These are phyloP conservation scores for Cephus pygmeus DNA, from an alignment of 2,888 invertebrate genomes.

Conservation along the genomic window DNA sequence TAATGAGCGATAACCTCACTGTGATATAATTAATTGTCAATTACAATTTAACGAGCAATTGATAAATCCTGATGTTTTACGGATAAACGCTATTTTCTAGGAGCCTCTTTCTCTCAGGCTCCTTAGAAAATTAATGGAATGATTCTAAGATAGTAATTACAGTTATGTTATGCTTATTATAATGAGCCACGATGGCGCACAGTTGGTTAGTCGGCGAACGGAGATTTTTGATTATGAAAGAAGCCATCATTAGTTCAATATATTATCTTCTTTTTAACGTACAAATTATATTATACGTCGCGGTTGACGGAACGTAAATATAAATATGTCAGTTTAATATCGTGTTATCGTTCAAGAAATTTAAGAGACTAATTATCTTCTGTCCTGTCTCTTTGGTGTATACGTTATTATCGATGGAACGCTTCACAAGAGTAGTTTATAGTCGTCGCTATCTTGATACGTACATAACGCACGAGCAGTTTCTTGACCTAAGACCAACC, in stretches of 20 bases:
- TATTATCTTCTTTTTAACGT: not conserved
- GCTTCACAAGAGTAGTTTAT: not conserved
- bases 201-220: not conserved
- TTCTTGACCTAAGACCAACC: constrained; percentile 21
- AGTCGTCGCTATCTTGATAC: not conserved
- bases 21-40: not conserved
- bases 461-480: constrained; percentile 7
- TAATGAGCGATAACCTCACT: not conserved
- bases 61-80: not conserved
- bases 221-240: not conserved
- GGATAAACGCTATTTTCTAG: not conserved
- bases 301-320: not conserved
- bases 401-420: not conserved
- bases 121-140: not conserved
- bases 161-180: not conserved
- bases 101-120: not conserved
- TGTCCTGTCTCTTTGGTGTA: not conserved
- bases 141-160: not conserved
- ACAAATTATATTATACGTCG: not conserved
- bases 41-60: not conserved
- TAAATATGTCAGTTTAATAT: not conserved
- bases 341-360: not conserved
- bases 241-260: too few species aligned
- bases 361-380: not conserved
- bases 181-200: not conserved